A percentile compares a stretch with the other conserved stretches of the same genome.
These are phyloP conservation scores for Cydia amplana DNA, from an alignment of 1,140 invertebrate species.

Conservation along the genomic window DNA sequence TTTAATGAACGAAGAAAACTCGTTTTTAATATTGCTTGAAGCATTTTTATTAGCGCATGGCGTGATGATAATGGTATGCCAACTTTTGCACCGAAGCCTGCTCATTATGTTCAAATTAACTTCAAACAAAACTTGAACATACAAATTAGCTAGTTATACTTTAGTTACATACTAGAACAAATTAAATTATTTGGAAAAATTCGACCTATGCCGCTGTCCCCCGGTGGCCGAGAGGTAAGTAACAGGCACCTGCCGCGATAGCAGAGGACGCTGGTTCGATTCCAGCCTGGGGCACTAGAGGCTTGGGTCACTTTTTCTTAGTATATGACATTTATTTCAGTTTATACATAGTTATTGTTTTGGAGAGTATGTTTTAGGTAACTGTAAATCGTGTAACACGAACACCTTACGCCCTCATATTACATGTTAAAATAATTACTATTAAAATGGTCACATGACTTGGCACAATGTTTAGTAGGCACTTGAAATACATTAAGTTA, in stretches of 20 bases:
- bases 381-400: background rate
- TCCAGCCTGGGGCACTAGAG: no score
- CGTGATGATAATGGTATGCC: constrained; percentile 1
- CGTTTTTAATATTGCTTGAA: background rate
- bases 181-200: no score
- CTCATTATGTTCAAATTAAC: background rate
- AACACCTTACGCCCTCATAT: background rate
- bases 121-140: background rate
- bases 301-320: no score
- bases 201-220: no score
- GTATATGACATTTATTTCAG: no score
- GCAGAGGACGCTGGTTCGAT: no score
- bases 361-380: background rate
- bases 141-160: background rate
- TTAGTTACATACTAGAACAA: no score
- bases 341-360: no score
- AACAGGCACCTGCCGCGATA: no score
- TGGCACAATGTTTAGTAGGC: background rate
- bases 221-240: no score
- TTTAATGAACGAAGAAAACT: background rate
- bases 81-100: background rate
- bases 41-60: background rate
- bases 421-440: background rate
- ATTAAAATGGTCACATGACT: background rate
- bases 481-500: background rate